Conservation (phyloP, 2,888 invertebrate species). For the Agrochola litura region DNA sequence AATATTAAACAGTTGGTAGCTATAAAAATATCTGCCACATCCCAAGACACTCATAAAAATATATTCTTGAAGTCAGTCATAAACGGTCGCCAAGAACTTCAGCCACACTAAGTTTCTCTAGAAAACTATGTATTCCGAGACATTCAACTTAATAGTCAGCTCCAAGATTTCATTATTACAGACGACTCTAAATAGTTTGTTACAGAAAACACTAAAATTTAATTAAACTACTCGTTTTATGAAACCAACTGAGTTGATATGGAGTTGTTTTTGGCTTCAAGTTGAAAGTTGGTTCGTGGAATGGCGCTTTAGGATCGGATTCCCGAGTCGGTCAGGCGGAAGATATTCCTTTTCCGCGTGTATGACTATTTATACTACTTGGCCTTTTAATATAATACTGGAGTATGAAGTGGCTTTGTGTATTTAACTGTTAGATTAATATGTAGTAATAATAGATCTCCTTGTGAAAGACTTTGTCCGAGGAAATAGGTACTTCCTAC, state of each 20-base stretch:
- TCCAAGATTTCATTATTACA: slow-evolving; percentile 30
- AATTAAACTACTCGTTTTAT: slow-evolving; percentile 49
- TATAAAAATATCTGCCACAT: neutral
- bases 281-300: slow-evolving; percentile 42
- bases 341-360: slow-evolving; percentile 47
- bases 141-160: slow-evolving; percentile 36
- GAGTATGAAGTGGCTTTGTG: neutral
- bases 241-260: slow-evolving; percentile 15
- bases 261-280: slow-evolving; percentile 49
- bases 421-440: slow-evolving; percentile 2
- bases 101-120: neutral
- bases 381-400: slow-evolving; percentile 5
- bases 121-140: slow-evolving; percentile 31
- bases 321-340: slow-evolving; percentile 45
- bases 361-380: slow-evolving; percentile 42
- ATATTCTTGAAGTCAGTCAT: neutral
- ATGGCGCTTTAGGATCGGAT: slow-evolving; percentile 47
- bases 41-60: slow-evolving; percentile 5
- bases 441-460: neutral
- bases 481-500: neutral
- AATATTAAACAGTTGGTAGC: neutral
- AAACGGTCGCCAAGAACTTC: slow-evolving; percentile 9
- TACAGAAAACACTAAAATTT: slow-evolving; percentile 48
- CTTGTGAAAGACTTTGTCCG: neutral
- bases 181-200: slow-evolving; percentile 38